phyloP scores from a whole-genome alignment of 2,888 invertebrate species.

The Synanthedon formicaeformis region DNA sequence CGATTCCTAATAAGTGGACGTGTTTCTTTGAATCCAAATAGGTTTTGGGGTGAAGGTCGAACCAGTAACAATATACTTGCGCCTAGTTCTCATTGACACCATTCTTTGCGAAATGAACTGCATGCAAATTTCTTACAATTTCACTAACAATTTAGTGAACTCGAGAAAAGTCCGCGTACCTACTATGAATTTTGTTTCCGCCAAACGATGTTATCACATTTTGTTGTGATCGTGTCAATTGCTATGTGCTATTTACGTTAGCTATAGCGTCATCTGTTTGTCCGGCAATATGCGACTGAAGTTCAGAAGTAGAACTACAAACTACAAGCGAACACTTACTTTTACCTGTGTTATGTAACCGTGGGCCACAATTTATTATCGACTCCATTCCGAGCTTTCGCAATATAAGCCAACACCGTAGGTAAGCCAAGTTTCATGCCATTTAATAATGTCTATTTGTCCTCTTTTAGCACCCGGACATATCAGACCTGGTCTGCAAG shows the following conservation, averaged over 20 bases:
- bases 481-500: slow-evolving; percentile 11
- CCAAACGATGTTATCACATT: neutral
- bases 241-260: neutral
- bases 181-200: no score
- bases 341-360: slow-evolving; percentile 62
- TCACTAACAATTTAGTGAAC: neutral
- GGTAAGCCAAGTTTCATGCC: slow-evolving; percentile 19
- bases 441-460: slow-evolving; percentile 24
- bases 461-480: slow-evolving; percentile 32
- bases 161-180: no score
- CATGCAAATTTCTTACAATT: slow-evolving; percentile 4
- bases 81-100: neutral
- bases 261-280: neutral
- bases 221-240: neutral
- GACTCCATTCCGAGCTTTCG: slow-evolving; percentile 60
- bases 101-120: slow-evolving; percentile 9
- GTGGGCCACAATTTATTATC: slow-evolving; percentile 61
- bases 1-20: slow-evolving; percentile 25
- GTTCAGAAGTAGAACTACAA: slow-evolving; percentile 48
- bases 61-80: slow-evolving; percentile 2
- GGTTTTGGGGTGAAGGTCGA: slow-evolving; percentile 50
- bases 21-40: slow-evolving; percentile 42
- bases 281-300: slow-evolving; percentile 23
- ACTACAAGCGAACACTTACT: slow-evolving; percentile 52
- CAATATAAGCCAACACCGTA: slow-evolving; percentile 44